phyloP scores from a whole-genome alignment of 2,797 vertebrate species.

The Coregonus ussuriensis region DNA sequence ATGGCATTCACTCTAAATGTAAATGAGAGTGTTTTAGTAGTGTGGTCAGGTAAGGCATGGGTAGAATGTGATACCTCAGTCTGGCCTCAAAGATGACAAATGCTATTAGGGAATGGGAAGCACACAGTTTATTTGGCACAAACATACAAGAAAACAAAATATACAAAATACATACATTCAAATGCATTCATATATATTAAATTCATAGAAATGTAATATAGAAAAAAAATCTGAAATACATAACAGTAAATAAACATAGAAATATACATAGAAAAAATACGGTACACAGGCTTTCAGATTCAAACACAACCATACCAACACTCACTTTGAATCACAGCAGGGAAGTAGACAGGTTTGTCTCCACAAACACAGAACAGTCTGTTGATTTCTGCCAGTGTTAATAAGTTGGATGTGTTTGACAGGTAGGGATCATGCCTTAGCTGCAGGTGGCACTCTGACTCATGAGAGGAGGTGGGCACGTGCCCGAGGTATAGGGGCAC shows the following conservation, averaged over 20 bases:
- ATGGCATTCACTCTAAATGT: slow-evolving; percentile 83
- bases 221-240: neutral
- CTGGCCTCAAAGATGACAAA: slow-evolving; percentile 63
- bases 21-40: slow-evolving; percentile 78
- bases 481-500: neutral
- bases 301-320: slow-evolving; percentile 20
- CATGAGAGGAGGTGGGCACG: slow-evolving; percentile 13
- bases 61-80: slow-evolving; percentile 56
- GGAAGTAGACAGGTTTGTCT: slow-evolving; percentile 12
- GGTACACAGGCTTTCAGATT: slow-evolving; percentile 12
- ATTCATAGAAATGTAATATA: slow-evolving; percentile 13
- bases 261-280: slow-evolving; percentile 6
- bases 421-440: slow-evolving; percentile 41
- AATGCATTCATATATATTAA: neutral
- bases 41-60: slow-evolving; percentile 68
- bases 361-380: neutral
- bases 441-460: slow-evolving; percentile 48
- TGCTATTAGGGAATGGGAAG: slow-evolving; percentile 44
- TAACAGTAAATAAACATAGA: neutral
- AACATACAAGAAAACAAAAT: neutral
- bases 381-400: slow-evolving; percentile 18
- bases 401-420: slow-evolving; percentile 27
- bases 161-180: neutral
- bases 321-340: slow-evolving; percentile 17
- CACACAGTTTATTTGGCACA: slow-evolving; percentile 22